phyloP scores from a whole-genome alignment of 2,113 vertebrate genomes.

The Parotia lawesii region DNA sequence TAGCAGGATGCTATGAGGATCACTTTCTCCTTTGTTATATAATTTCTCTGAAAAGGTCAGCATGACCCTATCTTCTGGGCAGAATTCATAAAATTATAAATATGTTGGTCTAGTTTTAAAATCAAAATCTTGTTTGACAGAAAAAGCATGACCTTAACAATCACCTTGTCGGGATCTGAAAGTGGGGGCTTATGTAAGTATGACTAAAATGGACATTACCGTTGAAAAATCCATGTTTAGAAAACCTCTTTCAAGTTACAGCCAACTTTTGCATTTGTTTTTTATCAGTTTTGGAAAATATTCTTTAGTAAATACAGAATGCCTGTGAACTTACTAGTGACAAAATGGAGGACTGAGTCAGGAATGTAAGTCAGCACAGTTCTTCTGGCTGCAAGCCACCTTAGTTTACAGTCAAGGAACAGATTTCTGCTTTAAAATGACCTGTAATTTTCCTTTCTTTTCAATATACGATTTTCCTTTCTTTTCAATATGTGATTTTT shows the following conservation, averaged over 20 bases:
- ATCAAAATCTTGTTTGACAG: not conserved
- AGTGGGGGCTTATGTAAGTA: not conserved
- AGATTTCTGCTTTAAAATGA: not conserved
- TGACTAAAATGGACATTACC: not conserved
- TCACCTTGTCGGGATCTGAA: not conserved
- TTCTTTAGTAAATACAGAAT: not conserved
- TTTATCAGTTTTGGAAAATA: not conserved
- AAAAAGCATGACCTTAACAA: not conserved
- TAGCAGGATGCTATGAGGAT: not conserved
- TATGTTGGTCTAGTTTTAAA: not conserved
- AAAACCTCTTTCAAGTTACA: not conserved
- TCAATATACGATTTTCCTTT: not conserved
- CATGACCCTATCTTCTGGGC: not conserved
- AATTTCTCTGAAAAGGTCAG: slow-evolving; percentile 57
- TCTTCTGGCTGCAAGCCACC: not conserved
- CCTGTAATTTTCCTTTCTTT: not conserved
- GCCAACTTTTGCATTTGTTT: not conserved
- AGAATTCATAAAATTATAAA: not conserved
- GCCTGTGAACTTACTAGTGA: not conserved
- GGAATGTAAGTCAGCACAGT: not conserved
- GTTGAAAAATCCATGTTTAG: not conserved
- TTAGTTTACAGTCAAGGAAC: not conserved
- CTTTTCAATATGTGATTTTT: not conserved
- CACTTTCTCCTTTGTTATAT: not conserved
- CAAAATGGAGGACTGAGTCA: not conserved